Percentiles rank a stretch among this genome's conserved stretches.
Evolutionary conservation across 2,797 vertebrate species (phyloP).

Genomic region (Notamacropus eugenii): DNA sequence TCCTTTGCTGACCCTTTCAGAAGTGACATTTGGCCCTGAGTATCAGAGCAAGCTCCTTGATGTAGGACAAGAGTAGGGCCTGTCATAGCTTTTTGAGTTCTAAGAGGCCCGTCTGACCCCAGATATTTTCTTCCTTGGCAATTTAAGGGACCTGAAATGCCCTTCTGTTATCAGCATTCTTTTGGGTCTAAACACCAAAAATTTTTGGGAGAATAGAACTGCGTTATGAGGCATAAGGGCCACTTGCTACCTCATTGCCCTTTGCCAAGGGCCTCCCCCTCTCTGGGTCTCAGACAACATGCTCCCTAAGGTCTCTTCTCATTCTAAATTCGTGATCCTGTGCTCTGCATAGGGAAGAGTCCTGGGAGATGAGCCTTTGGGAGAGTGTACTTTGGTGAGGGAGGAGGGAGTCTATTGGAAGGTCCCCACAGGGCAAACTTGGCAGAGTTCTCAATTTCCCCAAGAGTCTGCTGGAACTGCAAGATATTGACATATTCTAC

Average conservation of each 20-base stretch:
- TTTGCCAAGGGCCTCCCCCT: neutral
- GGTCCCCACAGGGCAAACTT: neutral
- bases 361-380: neutral
- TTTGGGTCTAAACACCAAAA: neutral
- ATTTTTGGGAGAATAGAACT: neutral
- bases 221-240: neutral
- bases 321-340: neutral
- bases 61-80: neutral
- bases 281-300: neutral
- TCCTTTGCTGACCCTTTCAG: neutral
- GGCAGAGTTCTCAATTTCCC: neutral
- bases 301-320: neutral
- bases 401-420: neutral
- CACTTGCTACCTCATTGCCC: neutral
- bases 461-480: neutral
- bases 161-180: neutral
- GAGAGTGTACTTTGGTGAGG: neutral
- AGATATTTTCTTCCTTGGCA: neutral
- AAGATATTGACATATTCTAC: neutral
- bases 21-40: neutral
- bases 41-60: neutral
- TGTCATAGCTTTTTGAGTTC: neutral
- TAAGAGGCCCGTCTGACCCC: neutral
- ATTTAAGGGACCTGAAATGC: conserved; percentile 15
- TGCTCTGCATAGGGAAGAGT: neutral